These are phyloP conservation scores for Drosophila lacicola DNA, from an alignment of 2,888 invertebrate genomes.

Conservation along the genomic window DNA sequence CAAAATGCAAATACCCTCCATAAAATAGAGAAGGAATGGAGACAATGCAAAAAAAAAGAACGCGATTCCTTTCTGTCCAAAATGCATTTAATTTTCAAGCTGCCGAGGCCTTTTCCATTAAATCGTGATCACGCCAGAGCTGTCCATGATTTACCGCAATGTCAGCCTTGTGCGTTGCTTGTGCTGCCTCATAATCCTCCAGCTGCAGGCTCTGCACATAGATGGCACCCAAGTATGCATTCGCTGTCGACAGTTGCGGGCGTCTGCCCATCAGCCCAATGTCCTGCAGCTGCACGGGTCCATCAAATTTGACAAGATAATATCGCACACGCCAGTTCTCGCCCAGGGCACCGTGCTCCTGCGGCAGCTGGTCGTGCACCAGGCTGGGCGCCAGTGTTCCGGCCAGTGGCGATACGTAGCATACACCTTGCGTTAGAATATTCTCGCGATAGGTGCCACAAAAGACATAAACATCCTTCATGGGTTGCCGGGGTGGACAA, in stretches of 20 bases:
- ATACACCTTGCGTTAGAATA: conserved; percentile 58
- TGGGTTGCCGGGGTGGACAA: conserved; percentile 19
- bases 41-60: background rate
- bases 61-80: background rate
- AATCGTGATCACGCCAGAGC: conserved; percentile 23
- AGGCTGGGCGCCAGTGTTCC: conserved; percentile 49
- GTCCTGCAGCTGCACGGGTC: conserved; percentile 73
- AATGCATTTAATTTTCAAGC: conserved; percentile 10
- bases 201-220: conserved; percentile 70
- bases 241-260: conserved; percentile 19
- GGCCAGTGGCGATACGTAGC: conserved; percentile 73
- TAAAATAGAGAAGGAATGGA: no score
- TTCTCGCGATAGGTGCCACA: conserved; percentile 73
- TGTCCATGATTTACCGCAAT: conserved; percentile 28
- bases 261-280: conserved; percentile 76
- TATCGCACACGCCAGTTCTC: conserved; percentile 81
- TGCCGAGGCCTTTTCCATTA: background rate
- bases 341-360: conserved; percentile 52
- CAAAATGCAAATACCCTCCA: no score
- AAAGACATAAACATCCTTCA: conserved; percentile 75
- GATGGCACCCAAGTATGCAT: conserved; percentile 77
- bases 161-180: conserved; percentile 4
- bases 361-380: conserved; percentile 59
- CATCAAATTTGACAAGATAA: conserved; percentile 76
- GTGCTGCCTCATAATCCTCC: conserved; percentile 26